Evolutionary conservation across 2,888 invertebrate genomes (phyloP), one percentile per base, ranked within the genome.

Genomic region (Neoascia interrupta): DNA sequence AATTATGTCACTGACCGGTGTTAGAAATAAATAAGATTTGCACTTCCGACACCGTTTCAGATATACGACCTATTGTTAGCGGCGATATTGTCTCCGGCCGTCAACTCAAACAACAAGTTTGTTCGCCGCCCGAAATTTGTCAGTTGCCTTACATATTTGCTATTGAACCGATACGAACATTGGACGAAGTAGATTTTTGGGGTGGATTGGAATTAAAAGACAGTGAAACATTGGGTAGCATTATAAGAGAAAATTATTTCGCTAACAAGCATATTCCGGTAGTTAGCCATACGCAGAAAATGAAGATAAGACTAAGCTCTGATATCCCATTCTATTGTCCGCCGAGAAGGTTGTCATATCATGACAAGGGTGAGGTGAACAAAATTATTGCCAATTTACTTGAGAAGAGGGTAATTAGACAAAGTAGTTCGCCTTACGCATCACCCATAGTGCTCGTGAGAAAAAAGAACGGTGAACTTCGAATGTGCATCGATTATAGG

Each of bases 351-450:
- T 41, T 76, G 15, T 74, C 81, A 8, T 73, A 64, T 49, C 19
- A 13, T 16, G 66, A 81, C 26, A 68, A 60, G 15, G 23, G 31
- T n/a, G 43, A 64, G 16, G 54, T 81, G 8, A 28, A 39, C n/a
- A 47, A 66, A 16, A 82, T 81, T 13, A 73, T 79, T 34, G 19
- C 23, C 2, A 69, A 76, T 36, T 72, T 81, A 3, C 36, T 75
- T 19, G 45, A 56, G 6, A 31, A 73, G 23, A 49, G 56, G 4
- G 54, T 75, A 10, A 81, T 82, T 11, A 31, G 80, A 8, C 60
- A 18, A 19, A 79, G 69, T 45, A 51, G 56, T 23, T 82, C 81
- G 2, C 63, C 79, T 5, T 82, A 70, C 39, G 63, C 68, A 8
- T 81, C 72, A 3, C 68, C 75, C 1, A 64, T 61, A 54, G 81